These are phyloP conservation scores for Trachops cirrhosus DNA, from an alignment of 2,797 vertebrate species.

Conservation along the genomic window DNA sequence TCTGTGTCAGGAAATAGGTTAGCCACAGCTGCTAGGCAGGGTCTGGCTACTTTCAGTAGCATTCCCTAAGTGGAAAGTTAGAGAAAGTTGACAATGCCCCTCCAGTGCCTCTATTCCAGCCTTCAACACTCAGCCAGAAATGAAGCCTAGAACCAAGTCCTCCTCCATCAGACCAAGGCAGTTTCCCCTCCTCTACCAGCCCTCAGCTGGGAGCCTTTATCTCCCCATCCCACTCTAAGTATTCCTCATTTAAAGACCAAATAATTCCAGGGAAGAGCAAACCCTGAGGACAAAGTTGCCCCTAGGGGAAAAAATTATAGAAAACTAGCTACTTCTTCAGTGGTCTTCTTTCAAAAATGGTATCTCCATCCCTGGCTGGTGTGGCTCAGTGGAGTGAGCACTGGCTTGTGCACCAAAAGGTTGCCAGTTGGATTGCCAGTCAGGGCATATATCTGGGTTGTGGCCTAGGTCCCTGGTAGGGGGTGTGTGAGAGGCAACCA, in stretches of 20 bases:
- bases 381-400: too few species aligned
- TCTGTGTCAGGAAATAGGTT: not conserved
- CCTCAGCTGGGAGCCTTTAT: not conserved
- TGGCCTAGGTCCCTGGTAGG: too few species aligned
- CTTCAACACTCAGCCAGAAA: not conserved
- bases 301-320: not conserved
- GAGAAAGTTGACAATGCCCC: conserved; percentile 22
- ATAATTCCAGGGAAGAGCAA: not conserved
- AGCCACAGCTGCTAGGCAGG: not conserved
- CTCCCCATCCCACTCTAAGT: not conserved
- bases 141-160: not conserved
- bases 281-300: not conserved
- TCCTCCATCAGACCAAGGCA: not conserved
- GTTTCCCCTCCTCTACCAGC: not conserved
- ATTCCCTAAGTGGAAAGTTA: conserved; percentile 54
- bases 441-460: too few species aligned
- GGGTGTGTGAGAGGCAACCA: too few species aligned
- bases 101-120: not conserved
- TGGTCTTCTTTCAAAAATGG: not conserved
- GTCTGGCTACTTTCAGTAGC: not conserved
- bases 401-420: too few species aligned
- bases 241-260: not conserved
- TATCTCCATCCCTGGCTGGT: too few species aligned
- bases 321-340: not conserved
- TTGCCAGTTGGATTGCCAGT: too few species aligned